These are phyloP conservation scores for Himalopsyche japonica DNA, from an alignment of 2,888 invertebrate genomes.

Conservation along the genomic window DNA sequence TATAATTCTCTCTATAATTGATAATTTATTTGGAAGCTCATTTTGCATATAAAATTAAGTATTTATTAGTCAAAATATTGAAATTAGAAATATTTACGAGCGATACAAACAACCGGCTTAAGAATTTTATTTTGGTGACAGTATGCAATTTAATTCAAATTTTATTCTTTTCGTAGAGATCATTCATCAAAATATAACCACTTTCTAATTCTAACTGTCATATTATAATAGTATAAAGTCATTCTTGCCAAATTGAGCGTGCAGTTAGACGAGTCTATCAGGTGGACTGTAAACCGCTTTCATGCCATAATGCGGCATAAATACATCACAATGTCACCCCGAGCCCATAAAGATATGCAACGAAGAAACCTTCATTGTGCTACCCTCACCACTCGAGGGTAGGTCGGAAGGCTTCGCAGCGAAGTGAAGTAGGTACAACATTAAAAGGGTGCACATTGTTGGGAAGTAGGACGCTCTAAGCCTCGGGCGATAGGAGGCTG, in stretches of 20 bases:
- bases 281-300: not conserved
- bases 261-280: not conserved
- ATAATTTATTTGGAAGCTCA: too few relatives aligned
- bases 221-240: not conserved
- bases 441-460: slow-evolving; percentile 20
- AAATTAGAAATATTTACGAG: too few relatives aligned
- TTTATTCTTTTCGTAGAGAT: too few relatives aligned
- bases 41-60: too few relatives aligned
- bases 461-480: slow-evolving; percentile 16
- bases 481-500: slow-evolving; percentile 11
- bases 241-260: not conserved
- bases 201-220: not conserved
- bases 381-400: slow-evolving; percentile 6
- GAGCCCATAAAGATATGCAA: slow-evolving; percentile 36
- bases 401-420: not conserved
- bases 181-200: too few relatives aligned
- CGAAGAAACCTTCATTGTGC: slow-evolving; percentile 16
- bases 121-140: too few relatives aligned
- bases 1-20: too few relatives aligned
- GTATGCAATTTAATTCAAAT: too few relatives aligned
- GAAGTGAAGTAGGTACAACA: not conserved
- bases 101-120: too few relatives aligned
- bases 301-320: slow-evolving; percentile 8
- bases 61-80: too few relatives aligned
- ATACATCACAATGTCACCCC: slow-evolving; percentile 30